Evolutionary conservation across 2,797 vertebrate species (phyloP), one percentile per base, ranked within the genome.

Genomic region (Orestias chungarensis): DNA sequence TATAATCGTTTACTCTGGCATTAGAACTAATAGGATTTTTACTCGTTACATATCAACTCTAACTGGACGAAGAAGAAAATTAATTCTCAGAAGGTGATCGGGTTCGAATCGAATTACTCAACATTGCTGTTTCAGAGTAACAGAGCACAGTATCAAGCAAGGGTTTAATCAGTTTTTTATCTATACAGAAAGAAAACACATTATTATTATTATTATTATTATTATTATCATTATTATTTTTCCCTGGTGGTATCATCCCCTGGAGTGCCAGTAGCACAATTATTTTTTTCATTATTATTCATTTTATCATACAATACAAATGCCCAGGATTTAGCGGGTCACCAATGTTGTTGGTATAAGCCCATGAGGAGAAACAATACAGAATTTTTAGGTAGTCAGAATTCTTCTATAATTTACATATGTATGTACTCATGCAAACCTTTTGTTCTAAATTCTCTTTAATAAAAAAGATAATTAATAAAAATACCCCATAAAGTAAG

Each of bases 91-190:
- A 66, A 55, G 12, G 44, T 20, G 0, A 44, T 47, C 29, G 7
- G 50, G 33, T 75, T 77, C 83, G 74, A 76, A 82, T 71, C 54
- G 38, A 83, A 82, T 86, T 68, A 73, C 73, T 79, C 77, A 76
- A 52, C 44, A 82, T 84, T 84, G 74, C 77, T 82, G 68, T 80
- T 62, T 66, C 66, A 85, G 64, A 74, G 73, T 66, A 74, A 76
- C 55, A 62, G 23, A 38, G 64, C 27, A 20, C 35, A 59, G 6
- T 33, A 62, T 50, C 49, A 73, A 57, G 62, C 1, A 27, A 55
- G 42, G 70, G 85, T 78, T 47, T 80, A 82, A 81, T 83, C 49
- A 70, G 71, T 70, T 14, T 61, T 9, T 46, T 38, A 70, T 49
- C 76, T 40, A 43, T 7, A 17, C 9, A 59, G n/a, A 76, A 25